A percentile compares a stretch with the other conserved stretches of the same genome.
These are phyloP conservation scores for Ciconia maguari DNA, from an alignment of 2,113 vertebrate genomes.

Conservation along the genomic window DNA sequence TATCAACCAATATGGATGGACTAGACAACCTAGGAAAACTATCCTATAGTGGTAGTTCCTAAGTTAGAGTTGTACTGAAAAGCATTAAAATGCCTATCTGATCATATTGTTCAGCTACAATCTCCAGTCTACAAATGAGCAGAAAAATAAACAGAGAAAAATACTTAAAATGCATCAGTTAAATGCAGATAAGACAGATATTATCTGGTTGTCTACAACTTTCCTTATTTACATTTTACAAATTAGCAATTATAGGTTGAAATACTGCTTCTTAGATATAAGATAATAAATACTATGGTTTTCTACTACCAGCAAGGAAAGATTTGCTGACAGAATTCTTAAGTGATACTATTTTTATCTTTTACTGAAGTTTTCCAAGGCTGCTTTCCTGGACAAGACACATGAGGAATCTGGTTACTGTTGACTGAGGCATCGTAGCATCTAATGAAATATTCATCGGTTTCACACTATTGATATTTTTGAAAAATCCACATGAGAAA, in stretches of 20 bases:
- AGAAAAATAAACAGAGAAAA: background rate
- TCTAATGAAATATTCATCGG: constrained; percentile 43
- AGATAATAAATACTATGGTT: background rate
- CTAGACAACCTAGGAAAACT: background rate
- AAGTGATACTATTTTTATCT: background rate
- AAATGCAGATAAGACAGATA: background rate
- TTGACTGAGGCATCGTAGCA: constrained; percentile 12
- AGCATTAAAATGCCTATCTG: background rate
- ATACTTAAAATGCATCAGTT: background rate
- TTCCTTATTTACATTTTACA: background rate
- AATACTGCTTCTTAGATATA: background rate
- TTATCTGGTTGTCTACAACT: background rate
- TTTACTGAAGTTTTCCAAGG: background rate
- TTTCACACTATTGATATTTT: constrained; percentile 26
- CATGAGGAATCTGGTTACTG: background rate
- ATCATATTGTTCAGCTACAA: background rate
- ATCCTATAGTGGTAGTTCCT: background rate
- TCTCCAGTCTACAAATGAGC: background rate
- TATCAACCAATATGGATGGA: background rate
- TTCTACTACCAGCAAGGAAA: background rate
- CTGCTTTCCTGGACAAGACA: constrained; percentile 7
- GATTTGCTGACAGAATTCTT: constrained; percentile 2
- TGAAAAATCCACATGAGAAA: background rate
- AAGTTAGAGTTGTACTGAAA: background rate
- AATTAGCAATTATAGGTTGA: background rate